Evolutionary conservation across 92 coral and sea anemone species (phyloP).

Genomic region (Siderastrea siderea): DNA sequence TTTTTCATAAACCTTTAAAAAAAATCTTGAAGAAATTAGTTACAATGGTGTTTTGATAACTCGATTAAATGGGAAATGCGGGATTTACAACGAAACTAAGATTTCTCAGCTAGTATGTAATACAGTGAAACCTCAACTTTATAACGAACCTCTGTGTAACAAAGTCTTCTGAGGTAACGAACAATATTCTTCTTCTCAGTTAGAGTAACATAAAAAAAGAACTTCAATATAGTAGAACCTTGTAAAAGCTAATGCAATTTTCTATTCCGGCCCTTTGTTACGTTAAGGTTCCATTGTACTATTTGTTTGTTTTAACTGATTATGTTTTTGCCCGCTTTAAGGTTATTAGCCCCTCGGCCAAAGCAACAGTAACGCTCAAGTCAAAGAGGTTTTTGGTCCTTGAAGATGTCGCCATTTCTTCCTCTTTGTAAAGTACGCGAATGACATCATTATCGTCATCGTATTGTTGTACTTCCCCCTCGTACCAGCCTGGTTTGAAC

Average conservation of each 20-base stretch:
- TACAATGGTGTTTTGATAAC: neutral
- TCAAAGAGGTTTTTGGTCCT: conserved; percentile 12
- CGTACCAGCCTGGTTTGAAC: conserved; percentile 39
- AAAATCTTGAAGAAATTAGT: neutral
- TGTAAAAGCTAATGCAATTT: neutral
- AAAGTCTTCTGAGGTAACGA: neutral
- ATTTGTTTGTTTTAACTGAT: neutral
- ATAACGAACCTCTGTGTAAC: too few species aligned
- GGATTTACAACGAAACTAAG: neutral
- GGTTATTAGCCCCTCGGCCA: conserved; percentile 8
- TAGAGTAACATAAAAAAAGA: neutral
- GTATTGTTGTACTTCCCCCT: conserved; percentile 40
- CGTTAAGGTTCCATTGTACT: neutral
- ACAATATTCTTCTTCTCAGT: neutral
- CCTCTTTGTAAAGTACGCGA: conserved; percentile 8
- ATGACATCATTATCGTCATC: conserved; percentile 14
- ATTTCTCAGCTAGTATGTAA: too few species aligned
- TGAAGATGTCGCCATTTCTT: neutral
- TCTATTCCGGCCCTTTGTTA: conserved; percentile 3
- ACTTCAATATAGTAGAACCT: neutral
- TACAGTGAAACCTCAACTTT: too few species aligned
- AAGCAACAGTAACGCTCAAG: conserved; percentile 28
- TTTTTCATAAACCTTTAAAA: too few species aligned
- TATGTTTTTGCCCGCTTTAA: conserved; percentile 15
- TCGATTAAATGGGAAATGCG: neutral